Conservation (phyloP, 1,140 invertebrate species). For the Popillia japonica region DNA sequence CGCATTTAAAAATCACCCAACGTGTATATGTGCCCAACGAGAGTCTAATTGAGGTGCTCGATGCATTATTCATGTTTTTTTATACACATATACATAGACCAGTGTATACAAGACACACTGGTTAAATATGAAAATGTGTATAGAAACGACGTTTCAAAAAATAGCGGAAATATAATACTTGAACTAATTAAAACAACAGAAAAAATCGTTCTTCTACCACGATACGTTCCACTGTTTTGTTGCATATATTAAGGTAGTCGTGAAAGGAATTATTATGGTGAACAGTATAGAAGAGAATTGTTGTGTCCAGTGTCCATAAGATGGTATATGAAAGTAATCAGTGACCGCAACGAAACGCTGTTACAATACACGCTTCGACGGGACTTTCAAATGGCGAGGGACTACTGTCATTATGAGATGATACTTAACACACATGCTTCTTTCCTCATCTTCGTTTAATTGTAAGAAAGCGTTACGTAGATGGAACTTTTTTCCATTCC, state of each 20-base stretch:
- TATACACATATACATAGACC: neutral
- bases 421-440: neutral
- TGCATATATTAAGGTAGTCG: conserved; percentile 33
- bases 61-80: conserved; percentile 21
- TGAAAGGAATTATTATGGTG: conserved; percentile 37
- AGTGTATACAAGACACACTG: neutral
- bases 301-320: conserved; percentile 44
- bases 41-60: conserved; percentile 1
- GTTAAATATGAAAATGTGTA: conserved; percentile 33
- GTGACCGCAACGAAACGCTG: conserved; percentile 43
- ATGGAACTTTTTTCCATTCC: neutral
- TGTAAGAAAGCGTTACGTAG: neutral
- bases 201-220: conserved; percentile 35
- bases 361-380: conserved; percentile 45
- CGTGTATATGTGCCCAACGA: conserved; percentile 22
- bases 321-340: conserved; percentile 44
- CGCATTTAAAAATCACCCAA: conserved; percentile 24
- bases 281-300: conserved; percentile 27
- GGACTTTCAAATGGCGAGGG: conserved; percentile 43
- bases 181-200: conserved; percentile 40
- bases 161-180: conserved; percentile 39
- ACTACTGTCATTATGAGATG: conserved; percentile 22
- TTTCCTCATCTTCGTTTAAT: neutral
- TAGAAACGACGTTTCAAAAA: conserved; percentile 36
- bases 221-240: conserved; percentile 38